phyloP scores from a whole-genome alignment of 2,113 vertebrate genomes.

The Rana temporaria region DNA sequence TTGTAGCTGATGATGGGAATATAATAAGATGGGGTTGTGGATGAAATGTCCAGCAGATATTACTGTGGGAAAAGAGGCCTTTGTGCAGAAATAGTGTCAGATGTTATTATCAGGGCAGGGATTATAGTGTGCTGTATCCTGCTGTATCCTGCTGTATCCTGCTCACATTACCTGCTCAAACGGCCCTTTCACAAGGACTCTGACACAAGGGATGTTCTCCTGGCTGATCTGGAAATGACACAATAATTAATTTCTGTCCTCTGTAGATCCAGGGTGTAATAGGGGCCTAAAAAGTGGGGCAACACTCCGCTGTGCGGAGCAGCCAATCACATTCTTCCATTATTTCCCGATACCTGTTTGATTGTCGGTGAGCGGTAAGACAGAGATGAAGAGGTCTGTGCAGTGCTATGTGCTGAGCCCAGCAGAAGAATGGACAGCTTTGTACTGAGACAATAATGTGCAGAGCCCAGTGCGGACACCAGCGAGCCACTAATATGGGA shows the following conservation, averaged over 20 bases:
- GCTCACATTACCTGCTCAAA: slow-evolving; percentile 45
- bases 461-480: no score
- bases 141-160: slow-evolving; percentile 34
- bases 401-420: no score
- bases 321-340: no score
- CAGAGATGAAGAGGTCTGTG: no score
- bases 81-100: slow-evolving; percentile 13
- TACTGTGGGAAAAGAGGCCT: slow-evolving; percentile 27
- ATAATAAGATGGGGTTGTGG: slow-evolving; percentile 1
- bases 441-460: no score
- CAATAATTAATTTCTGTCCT: background rate
- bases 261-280: no score
- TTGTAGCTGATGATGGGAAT: background rate
- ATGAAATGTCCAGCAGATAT: slow-evolving; percentile 9
- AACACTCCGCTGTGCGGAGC: no score
- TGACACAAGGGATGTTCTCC: slow-evolving; percentile 4
- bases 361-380: no score
- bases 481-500: no score
- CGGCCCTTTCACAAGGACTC: slow-evolving; percentile 14
- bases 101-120: slow-evolving; percentile 26
- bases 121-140: slow-evolving; percentile 22
- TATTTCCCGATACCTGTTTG: no score
- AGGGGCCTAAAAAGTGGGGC: no score
- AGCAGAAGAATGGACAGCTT: no score
- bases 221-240: slow-evolving; percentile 21